Percentiles rank a stretch among this genome's conserved stretches.
These are phyloP conservation scores for Ceratina australensis DNA, from an alignment of 1,140 invertebrate species.

Conservation along the genomic window DNA sequence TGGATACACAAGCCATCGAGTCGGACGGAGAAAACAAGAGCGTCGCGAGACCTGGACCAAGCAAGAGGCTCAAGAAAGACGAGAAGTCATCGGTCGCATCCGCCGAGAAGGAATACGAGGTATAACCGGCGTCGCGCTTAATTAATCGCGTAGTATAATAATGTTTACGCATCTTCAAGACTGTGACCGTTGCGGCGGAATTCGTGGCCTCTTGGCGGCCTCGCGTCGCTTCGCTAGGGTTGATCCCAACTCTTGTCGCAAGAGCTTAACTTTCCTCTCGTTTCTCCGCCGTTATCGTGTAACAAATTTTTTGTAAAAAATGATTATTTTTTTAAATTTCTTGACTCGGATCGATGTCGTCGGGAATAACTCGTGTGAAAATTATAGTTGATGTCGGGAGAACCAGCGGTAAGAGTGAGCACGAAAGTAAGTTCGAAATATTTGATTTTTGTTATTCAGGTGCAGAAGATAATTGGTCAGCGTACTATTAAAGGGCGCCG, in stretches of 20 bases:
- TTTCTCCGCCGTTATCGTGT: too few species aligned
- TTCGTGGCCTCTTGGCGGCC: too few species aligned
- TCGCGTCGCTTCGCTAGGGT: too few species aligned
- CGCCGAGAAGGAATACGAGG: constrained; percentile 73
- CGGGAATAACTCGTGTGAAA: too few species aligned
- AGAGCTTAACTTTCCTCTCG: too few species aligned
- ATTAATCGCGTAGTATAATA: neutral
- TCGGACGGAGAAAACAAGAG: constrained; percentile 64
- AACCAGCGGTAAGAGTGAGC: too few species aligned
- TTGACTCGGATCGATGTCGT: too few species aligned
- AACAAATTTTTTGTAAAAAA: too few species aligned
- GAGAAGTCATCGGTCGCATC: constrained; percentile 56
- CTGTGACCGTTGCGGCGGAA: neutral
- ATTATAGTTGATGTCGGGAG: too few species aligned
- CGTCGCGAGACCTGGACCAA: constrained; percentile 46
- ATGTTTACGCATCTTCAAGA: constrained; percentile 7
- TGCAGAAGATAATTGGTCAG: constrained; percentile 85
- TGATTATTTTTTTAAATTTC: too few species aligned
- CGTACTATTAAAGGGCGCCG: constrained; percentile 84
- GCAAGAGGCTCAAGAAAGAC: constrained; percentile 69
- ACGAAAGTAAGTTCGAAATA: too few species aligned
- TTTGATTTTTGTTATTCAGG: constrained; percentile 75
- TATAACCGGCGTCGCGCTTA: constrained; percentile 20
- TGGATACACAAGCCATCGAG: constrained; percentile 40
- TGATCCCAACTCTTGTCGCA: too few species aligned